A percentile compares a stretch with the other conserved stretches of the same genome.
These are phyloP conservation scores for Calidris pygmaea DNA, from an alignment of 2,113 vertebrate genomes.

Conservation along the genomic window DNA sequence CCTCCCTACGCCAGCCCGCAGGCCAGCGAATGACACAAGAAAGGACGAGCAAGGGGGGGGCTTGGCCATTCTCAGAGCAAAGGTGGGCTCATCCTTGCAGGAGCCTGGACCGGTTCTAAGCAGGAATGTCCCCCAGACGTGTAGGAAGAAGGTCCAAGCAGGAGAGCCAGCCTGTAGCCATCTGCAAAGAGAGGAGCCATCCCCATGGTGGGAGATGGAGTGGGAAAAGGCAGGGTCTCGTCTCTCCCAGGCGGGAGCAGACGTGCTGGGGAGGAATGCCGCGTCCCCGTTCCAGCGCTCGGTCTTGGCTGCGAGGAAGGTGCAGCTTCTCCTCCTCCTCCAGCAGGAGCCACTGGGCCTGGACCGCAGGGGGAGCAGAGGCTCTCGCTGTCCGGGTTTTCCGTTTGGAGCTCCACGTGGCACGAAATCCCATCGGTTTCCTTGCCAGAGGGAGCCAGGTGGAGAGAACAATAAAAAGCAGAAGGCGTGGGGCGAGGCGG, in stretches of 20 bases:
- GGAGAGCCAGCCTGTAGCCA: not conserved
- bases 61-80: not conserved
- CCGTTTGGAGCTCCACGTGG: conserved; percentile 45
- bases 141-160: not conserved
- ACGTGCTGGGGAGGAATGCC: conserved; percentile 51
- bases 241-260: conserved; percentile 43
- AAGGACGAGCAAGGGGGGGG: not conserved
- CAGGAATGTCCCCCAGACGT: fast-evolving
- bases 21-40: fast-evolving
- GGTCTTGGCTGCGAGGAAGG: conserved; percentile 32
- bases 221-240: conserved; percentile 8
- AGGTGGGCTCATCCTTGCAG: not conserved
- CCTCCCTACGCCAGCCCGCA: fast-evolving
- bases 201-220: not conserved
- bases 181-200: not conserved
- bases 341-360: conserved; percentile 43
- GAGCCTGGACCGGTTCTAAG: not conserved
- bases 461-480: conserved; percentile 65
- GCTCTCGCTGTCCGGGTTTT: conserved; percentile 27
- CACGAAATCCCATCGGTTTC: not conserved
- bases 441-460: conserved; percentile 61
- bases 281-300: not conserved
- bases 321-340: conserved; percentile 50
- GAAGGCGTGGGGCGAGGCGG: conserved; percentile 29
- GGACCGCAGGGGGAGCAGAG: not conserved